phyloP scores from a whole-genome alignment of 2,113 vertebrate species.

The Gavialis gangeticus region DNA sequence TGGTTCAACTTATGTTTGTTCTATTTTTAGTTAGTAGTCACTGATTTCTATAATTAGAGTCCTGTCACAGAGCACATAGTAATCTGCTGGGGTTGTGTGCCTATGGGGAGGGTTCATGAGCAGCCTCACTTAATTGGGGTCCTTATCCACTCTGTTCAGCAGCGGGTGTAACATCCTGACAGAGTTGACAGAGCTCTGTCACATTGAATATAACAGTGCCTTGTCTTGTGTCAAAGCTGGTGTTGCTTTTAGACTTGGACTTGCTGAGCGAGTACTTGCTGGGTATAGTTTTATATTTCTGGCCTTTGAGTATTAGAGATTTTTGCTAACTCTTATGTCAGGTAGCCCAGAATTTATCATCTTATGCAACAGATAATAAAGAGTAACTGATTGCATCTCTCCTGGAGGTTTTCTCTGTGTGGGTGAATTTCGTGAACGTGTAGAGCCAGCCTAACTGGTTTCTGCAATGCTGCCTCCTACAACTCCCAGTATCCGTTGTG shows the following conservation, averaged over 20 bases:
- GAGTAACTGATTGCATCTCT: accelerated
- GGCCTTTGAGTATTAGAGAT: background rate
- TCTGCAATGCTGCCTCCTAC: background rate
- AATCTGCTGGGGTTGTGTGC: accelerated
- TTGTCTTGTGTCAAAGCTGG: background rate
- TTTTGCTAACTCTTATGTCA: background rate
- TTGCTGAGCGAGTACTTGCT: slow-evolving; percentile 6
- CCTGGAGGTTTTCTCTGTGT: accelerated
- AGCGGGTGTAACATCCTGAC: background rate
- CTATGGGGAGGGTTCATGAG: background rate
- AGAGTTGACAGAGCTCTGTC: background rate
- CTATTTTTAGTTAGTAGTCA: slow-evolving; percentile 25
- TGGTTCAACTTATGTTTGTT: background rate
- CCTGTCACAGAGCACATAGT: slow-evolving; percentile 31
- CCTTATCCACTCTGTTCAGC: background rate
- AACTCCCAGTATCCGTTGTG: background rate
- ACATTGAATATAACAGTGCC: background rate
- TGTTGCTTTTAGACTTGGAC: background rate
- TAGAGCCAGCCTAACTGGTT: background rate
- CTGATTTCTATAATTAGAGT: slow-evolving; percentile 41
- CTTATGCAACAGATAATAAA: accelerated
- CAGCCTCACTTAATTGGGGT: background rate
- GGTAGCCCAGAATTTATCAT: background rate
- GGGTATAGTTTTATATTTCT: background rate
- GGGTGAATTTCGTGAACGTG: accelerated